Percentiles rank a stretch among this genome's conserved stretches.
These are phyloP conservation scores for Xenops minutus DNA, from an alignment of 2,797 vertebrate species.

Conservation along the genomic window DNA sequence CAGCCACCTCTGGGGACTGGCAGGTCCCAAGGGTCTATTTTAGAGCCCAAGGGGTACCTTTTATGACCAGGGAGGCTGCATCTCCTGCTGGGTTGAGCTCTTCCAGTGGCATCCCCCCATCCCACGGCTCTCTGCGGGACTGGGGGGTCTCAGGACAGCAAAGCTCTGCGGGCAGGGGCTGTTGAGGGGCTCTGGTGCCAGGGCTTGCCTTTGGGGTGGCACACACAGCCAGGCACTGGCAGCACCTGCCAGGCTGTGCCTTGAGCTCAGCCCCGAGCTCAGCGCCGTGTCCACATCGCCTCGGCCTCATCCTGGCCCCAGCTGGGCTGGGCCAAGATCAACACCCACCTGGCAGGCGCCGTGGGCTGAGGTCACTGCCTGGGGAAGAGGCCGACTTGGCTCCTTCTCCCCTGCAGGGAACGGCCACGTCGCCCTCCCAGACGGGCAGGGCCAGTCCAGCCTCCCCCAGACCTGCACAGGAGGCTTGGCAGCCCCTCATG, in stretches of 20 bases:
- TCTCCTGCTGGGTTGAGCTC: accelerated
- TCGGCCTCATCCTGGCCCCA: not conserved
- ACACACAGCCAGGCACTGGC: not conserved
- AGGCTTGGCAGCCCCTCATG: not conserved
- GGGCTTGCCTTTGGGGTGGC: not conserved
- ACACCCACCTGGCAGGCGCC: slow-evolving; percentile 14
- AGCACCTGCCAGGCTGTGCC: not conserved
- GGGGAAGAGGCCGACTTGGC: not conserved
- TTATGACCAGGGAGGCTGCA: not conserved
- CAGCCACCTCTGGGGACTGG: not conserved
- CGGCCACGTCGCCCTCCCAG: not conserved
- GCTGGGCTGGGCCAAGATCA: not conserved
- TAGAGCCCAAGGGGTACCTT: not conserved
- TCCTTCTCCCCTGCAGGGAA: not conserved
- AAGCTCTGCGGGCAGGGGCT: not conserved
- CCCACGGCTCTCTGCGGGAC: accelerated
- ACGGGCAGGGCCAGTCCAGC: not conserved
- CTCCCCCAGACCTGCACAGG: not conserved
- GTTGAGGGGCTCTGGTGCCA: not conserved
- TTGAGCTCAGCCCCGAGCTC: not conserved
- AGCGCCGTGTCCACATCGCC: not conserved
- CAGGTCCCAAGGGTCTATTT: not conserved
- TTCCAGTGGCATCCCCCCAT: not conserved
- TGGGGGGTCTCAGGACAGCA: not conserved
- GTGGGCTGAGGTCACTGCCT: slow-evolving; percentile 22